These are phyloP conservation scores for Drosophila quinaria DNA, from an alignment of 2,888 invertebrate genomes.

Conservation along the genomic window DNA sequence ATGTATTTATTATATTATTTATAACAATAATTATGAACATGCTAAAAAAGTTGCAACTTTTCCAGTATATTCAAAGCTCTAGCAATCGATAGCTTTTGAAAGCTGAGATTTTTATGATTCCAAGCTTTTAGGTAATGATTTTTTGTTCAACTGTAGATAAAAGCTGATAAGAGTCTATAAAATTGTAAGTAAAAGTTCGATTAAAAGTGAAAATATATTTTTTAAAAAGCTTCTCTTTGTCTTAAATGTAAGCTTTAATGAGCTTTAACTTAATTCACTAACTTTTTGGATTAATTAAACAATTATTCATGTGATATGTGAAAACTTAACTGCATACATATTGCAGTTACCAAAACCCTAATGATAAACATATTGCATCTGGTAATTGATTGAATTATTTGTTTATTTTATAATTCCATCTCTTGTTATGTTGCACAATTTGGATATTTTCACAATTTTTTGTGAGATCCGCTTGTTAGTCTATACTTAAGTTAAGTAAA, in stretches of 20 bases:
- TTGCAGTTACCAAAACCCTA: background rate
- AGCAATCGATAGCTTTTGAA: background rate
- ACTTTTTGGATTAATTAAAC: background rate
- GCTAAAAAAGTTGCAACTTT: background rate
- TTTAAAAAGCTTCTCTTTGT: background rate
- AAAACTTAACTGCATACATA: background rate
- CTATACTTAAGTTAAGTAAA: constrained; percentile 1
- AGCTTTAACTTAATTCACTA: background rate
- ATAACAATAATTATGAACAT: background rate
- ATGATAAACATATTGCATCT: constrained; percentile 7
- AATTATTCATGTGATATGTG: background rate
- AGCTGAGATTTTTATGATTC: background rate
- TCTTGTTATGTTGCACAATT: constrained; percentile 7
- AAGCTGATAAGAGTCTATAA: too few species aligned
- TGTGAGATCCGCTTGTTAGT: background rate
- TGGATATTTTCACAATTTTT: constrained; percentile 10
- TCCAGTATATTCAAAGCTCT: background rate
- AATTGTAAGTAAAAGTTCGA: background rate
- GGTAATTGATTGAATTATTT: constrained; percentile 1
- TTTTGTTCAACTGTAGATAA: background rate
- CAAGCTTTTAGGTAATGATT: background rate
- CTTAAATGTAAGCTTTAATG: background rate
- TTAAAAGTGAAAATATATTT: background rate
- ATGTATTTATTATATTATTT: background rate
- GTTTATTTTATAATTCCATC: background rate